Evolutionary conservation across 2,113 vertebrate species (phyloP).

Genomic region (Solenodon paradoxus): DNA sequence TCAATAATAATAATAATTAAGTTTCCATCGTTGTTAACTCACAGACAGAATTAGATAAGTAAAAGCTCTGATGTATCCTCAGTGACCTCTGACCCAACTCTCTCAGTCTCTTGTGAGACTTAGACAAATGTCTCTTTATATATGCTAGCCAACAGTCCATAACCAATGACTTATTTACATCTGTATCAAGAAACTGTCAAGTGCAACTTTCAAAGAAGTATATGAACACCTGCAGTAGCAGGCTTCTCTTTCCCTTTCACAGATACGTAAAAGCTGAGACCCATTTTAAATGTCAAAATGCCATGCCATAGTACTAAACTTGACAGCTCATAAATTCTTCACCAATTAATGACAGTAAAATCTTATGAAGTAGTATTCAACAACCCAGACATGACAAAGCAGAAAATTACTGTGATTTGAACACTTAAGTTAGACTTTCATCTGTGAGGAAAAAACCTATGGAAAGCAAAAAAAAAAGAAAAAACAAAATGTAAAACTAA

Average conservation of each 20-base stretch:
- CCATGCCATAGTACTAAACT: background rate
- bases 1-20: background rate
- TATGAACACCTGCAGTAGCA: background rate
- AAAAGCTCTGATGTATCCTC: background rate
- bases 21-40: background rate
- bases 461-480: background rate
- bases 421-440: background rate
- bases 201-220: background rate
- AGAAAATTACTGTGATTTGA: background rate
- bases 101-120: background rate
- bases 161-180: background rate
- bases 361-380: background rate
- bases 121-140: background rate
- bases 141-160: background rate
- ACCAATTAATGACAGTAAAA: background rate
- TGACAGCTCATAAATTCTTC: background rate
- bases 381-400: background rate
- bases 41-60: background rate
- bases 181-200: background rate
- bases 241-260: background rate
- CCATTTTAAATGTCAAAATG: slow-evolving; percentile 4
- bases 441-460: background rate
- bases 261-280: background rate
- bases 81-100: background rate
- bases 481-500: background rate